These are phyloP conservation scores for Cylloceria caligata DNA, from an alignment of 2,888 invertebrate species.

Conservation along the genomic window DNA sequence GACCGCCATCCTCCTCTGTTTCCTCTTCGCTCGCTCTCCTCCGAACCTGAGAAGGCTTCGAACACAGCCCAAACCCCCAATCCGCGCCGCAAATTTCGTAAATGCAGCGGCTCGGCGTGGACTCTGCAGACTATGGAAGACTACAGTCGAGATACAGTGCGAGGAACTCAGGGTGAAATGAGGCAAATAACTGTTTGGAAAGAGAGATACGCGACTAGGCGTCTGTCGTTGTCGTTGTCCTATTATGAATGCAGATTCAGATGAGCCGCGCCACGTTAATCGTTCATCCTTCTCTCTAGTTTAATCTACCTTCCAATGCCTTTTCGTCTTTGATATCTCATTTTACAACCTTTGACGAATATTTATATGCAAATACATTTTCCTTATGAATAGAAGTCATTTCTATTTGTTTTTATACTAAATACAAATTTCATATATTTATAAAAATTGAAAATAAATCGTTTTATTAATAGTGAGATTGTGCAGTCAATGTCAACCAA, in stretches of 20 bases:
- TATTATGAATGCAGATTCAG: constrained; percentile 27
- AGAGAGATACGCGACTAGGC: constrained; percentile 10
- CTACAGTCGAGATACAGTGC: constrained; percentile 9
- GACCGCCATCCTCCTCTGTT: constrained; percentile 4
- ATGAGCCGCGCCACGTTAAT: constrained; percentile 1
- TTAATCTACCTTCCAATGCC: not conserved
- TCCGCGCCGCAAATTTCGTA: constrained; percentile 58
- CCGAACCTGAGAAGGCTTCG: constrained; percentile 1
- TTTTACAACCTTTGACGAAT: no score
- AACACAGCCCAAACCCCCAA: constrained; percentile 10
- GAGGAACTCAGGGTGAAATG: not conserved
- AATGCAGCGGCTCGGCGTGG: constrained; percentile 33
- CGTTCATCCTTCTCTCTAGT: not conserved
- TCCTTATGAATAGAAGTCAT: no score
- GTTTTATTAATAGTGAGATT: no score
- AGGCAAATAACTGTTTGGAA: not conserved
- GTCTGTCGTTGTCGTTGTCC: not conserved
- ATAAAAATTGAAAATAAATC: no score
- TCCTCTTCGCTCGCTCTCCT: constrained; percentile 14
- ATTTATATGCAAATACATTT: no score
- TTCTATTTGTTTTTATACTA: no score
- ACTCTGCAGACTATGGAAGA: constrained; percentile 20
- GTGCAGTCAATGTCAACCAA: no score
- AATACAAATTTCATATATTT: no score
- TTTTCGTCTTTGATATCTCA: not conserved